Percentiles rank a stretch among this genome's conserved stretches.
Evolutionary conservation across 2,888 invertebrate species (phyloP).

Genomic region (Vesta saturnalis): DNA sequence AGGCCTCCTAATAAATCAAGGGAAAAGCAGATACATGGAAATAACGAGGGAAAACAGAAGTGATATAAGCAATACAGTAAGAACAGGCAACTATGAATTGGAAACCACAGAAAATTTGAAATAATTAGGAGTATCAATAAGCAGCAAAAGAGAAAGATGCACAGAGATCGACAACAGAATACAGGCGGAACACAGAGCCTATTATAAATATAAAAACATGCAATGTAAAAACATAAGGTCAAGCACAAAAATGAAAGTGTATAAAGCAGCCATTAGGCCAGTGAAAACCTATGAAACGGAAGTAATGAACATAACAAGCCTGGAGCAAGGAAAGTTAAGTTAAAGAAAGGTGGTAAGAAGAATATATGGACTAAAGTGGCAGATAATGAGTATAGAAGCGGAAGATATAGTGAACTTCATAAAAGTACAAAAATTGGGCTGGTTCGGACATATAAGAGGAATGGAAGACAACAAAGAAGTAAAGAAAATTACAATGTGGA

Average conservation of each 20-base stretch:
- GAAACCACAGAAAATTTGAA: background rate
- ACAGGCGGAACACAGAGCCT: background rate
- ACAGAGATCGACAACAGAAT: background rate
- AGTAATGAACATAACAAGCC: no score
- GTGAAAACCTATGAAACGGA: background rate
- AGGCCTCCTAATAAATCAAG: background rate
- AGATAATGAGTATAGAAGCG: no score
- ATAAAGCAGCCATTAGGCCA: background rate
- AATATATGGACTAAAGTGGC: no score
- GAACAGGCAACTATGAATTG: slow-evolving; percentile 1
- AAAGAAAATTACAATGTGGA: no score
- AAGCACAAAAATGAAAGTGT: background rate
- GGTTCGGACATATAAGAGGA: no score
- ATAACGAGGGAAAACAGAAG: slow-evolving; percentile 2
- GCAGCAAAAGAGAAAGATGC: background rate
- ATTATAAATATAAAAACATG: background rate
- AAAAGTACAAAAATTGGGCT: no score
- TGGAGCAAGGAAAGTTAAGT: no score
- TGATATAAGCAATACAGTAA: background rate
- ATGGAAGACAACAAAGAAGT: no score
- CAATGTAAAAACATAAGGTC: background rate
- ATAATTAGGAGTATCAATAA: background rate
- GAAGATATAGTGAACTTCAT: no score
- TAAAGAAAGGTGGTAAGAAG: no score
- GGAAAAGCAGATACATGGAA: background rate